phyloP scores from a whole-genome alignment of 2,797 vertebrate species.

The Zenarchopterus dispar region DNA sequence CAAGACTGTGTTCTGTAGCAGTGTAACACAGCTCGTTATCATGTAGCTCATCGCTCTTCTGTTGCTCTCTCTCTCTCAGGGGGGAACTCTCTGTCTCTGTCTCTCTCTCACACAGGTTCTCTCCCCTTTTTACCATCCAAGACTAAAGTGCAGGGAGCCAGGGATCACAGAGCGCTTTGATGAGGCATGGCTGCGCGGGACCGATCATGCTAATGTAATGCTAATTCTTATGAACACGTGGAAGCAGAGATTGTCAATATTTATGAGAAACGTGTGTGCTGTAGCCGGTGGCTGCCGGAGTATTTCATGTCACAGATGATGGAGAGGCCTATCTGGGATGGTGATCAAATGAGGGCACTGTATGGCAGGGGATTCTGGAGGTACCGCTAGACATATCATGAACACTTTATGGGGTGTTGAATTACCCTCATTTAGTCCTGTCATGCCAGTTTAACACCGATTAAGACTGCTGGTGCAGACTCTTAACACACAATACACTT shows the following conservation, averaged over 20 bases:
- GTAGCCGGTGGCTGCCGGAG: conserved; percentile 54
- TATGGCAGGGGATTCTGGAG: conserved; percentile 33
- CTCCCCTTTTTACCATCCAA: conserved; percentile 44
- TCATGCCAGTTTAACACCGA: conserved; percentile 57
- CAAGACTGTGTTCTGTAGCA: conserved; percentile 70
- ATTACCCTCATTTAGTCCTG: conserved; percentile 62
- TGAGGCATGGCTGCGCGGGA: conserved; percentile 64
- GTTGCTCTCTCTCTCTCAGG: conserved; percentile 42
- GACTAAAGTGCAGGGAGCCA: conserved; percentile 64
- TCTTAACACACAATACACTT: background rate
- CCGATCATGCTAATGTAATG: conserved; percentile 73
- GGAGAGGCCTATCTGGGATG: conserved; percentile 66
- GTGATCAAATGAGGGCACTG: conserved; percentile 46
- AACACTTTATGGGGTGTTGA: conserved; percentile 54
- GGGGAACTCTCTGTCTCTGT: conserved; percentile 48
- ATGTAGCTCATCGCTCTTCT: conserved; percentile 74
- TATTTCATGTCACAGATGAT: conserved; percentile 72
- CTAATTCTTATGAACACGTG: conserved; percentile 73
- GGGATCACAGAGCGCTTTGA: conserved; percentile 76
- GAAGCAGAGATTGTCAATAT: conserved; percentile 66
- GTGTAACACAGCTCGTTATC: conserved; percentile 79
- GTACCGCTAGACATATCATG: conserved; percentile 43
- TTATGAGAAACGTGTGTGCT: conserved; percentile 74
- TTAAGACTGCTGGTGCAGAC: conserved; percentile 25
- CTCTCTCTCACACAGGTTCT: conserved; percentile 44